Evolutionary conservation across 2,888 invertebrate genomes (phyloP), one percentile per base, ranked within the genome.

Genomic region (Ochropleura plecta): DNA sequence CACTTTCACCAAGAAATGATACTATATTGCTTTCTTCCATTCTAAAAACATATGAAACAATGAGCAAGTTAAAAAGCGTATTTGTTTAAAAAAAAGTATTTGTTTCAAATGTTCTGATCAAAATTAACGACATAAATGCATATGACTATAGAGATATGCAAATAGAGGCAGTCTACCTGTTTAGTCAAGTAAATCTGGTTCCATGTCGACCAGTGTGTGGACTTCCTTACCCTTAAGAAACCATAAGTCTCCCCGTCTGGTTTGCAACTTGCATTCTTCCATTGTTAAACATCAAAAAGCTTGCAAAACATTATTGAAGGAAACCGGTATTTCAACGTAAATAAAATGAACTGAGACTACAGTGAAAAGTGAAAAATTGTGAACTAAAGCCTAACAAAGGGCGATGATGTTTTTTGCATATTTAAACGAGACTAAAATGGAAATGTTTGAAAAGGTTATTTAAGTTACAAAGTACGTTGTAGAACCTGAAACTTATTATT

Each of bases 251-350:
- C 46, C 48, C 42, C 68, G 64, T 73, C 69, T 83, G 64, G 70
- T 70, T 84, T 51, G 67, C 66, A 84, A 70, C 60, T 75, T 84
- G 60, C 70, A 84, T 81, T 81, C 83, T 70, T 74, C 75, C 68
- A 79, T 84, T 80, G 75, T 67, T 68, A 67, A 75, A 78, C 48
- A 66, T n/a, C 51, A 81, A 48, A 48, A 72, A 60, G 46, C 64
- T 68, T 67, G 68, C 73, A 62, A 73, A 66, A 79, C 75, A 82
- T 44, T 64, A 64, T 68, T 49, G 14, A 30, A 62, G 46, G 18
- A 55, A 82, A 40, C 59, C 46, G 63, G 18, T 64, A 59, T 77
- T 78, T 46, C 63, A 42, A 53, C 6, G 48, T 57, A 66, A 76
- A 79, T 71, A 71, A 68, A 82, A 78, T 55, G n/a, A 55, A 78